Evolutionary conservation across 1,140 invertebrate species (phyloP), one percentile per base, ranked within the genome.

Genomic region (Leptinotarsa defecta): DNA sequence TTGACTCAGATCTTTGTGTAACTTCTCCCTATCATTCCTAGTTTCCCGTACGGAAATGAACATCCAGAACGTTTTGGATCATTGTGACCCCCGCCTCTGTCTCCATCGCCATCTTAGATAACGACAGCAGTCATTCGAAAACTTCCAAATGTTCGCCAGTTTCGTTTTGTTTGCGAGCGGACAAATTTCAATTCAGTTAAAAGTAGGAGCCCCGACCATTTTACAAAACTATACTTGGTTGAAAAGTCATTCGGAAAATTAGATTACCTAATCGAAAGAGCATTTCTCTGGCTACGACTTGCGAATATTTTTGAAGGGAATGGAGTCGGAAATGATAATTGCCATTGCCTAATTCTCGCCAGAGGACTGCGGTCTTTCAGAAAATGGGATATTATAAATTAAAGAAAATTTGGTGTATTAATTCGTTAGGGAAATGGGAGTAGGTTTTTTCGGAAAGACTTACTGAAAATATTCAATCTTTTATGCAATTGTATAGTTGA

Each of bases 211-310:
- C 52, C 1, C 17, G 2, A 57, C 15, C 17, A 0, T 57, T 57
- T 19, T 5, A n/a, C 52, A 57, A 57, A 57, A 57, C 52, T 15
- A 15, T 57, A 0, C 15, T n/a, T 13, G 52, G 52, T 57, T 15
- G 52, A 57, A 57, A 57, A 57, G 52, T 57, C 52, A 19, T n/a
- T 57, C 52, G 52, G 17, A 57, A 57, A 57, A 57, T 57, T 57
- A 57, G 52, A 57, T 57, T 57, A 19, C 3, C 52, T 57, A 57
- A 57, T 57, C 52, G 13, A 15, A 57, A 57, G 13, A 57, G 17
- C 52, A 17, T 57, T 57, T 57, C 52, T n/a, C 52, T 57, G 34
- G 8, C 34, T 43, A 43, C 34, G 8, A 43, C 8, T 43, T 57
- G 15, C 5, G 52, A 4, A 15, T 57, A 57, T 57, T 57, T 57